phyloP scores from a whole-genome alignment of 2,113 vertebrate species.

The Piprites chloris region DNA sequence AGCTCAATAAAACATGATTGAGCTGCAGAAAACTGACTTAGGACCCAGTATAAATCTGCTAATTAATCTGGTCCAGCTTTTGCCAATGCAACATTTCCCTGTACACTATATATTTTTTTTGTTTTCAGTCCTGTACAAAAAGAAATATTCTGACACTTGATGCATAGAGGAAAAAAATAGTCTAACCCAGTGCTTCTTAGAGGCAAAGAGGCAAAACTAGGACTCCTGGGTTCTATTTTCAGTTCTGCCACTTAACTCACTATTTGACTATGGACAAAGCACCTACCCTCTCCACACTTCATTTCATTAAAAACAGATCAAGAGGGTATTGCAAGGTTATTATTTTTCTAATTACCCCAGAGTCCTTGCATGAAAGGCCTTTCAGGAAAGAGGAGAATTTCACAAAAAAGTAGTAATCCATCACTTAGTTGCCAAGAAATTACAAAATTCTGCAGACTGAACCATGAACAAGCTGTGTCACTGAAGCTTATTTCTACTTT shows the following conservation, averaged over 20 bases:
- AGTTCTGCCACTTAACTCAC: conserved; percentile 7
- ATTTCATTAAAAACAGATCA: conserved; percentile 57
- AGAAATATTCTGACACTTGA: background rate
- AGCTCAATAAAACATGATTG: background rate
- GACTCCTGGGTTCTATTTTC: conserved; percentile 21
- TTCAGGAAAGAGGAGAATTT: conserved; percentile 32
- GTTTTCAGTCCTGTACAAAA: background rate
- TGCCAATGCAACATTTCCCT: background rate
- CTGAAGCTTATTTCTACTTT: conserved; percentile 15
- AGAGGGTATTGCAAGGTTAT: conserved; percentile 45
- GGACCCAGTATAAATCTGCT: background rate
- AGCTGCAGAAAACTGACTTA: background rate
- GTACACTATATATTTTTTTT: background rate
- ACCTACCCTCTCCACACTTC: background rate
- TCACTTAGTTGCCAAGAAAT: conserved; percentile 59
- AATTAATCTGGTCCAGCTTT: background rate
- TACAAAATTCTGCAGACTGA: conserved; percentile 19
- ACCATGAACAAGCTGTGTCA: conserved; percentile 9
- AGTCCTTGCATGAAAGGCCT: conserved; percentile 39
- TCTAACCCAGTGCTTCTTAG: background rate
- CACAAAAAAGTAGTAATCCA: conserved; percentile 44
- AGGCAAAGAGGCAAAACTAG: background rate
- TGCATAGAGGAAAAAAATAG: background rate
- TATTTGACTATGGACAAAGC: conserved; percentile 42
- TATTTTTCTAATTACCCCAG: conserved; percentile 62